Percentiles rank a stretch among this genome's conserved stretches.
Evolutionary conservation across 2,888 invertebrate species (phyloP).

Genomic region (Ischnus inquisitorius): DNA sequence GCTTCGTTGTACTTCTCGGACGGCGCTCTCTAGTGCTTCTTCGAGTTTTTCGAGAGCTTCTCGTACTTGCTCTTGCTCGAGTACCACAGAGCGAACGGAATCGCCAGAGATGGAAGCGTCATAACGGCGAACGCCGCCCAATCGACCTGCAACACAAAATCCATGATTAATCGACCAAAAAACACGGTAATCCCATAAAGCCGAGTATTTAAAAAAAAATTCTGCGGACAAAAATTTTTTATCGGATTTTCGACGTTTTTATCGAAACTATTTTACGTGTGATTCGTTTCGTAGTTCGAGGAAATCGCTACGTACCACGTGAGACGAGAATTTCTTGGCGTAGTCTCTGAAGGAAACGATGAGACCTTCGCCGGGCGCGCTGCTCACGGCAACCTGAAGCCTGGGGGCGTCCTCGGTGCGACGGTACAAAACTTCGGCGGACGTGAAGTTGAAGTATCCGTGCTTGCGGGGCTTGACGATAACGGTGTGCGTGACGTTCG

Average conservation of each 20-base stretch:
- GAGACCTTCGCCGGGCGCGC: constrained; percentile 98
- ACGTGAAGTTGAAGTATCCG: constrained; percentile 98
- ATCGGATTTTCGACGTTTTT: no score
- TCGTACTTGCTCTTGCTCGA: constrained; percentile 98
- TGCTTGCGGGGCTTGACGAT: constrained; percentile 95
- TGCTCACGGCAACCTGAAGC: constrained; percentile 88
- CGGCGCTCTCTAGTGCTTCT: constrained; percentile 86
- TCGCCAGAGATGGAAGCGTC: constrained; percentile 97
- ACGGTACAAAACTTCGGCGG: constrained; percentile 96
- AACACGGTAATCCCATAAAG: no score
- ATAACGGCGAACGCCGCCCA: constrained; percentile 99
- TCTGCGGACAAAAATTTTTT: no score
- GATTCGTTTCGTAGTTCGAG: no score
- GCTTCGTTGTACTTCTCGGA: constrained; percentile 25
- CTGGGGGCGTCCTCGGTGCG: constrained; percentile 93
- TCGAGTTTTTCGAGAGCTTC: constrained; percentile 89
- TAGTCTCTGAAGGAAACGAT: constrained; percentile 97
- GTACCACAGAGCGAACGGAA: constrained; percentile 98
- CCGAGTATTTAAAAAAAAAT: no score
- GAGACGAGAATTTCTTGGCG: constrained; percentile 98
- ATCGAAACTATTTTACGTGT: no score
- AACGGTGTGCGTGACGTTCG: constrained; percentile 97
- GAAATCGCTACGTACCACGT: constrained; percentile 89
- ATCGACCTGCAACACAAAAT: constrained; percentile 88
- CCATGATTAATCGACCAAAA: no score